A percentile compares a stretch with the other conserved stretches of the same genome.
phyloP scores from a whole-genome alignment of 2,113 vertebrate species.

The Propithecus coquereli region DNA sequence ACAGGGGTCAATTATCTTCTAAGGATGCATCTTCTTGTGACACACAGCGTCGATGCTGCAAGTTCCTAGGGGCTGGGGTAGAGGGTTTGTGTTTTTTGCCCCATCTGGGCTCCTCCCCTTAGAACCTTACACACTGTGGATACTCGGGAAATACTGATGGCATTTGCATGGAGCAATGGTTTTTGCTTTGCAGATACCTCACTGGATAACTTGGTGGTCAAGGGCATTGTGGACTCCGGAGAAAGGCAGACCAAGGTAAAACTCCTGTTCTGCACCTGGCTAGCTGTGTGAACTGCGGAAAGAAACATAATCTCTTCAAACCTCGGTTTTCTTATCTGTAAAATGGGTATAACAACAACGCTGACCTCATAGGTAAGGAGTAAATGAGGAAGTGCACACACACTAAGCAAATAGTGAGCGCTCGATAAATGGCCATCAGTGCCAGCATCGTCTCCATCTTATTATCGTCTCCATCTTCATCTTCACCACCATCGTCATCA shows the following conservation, averaged over 20 bases:
- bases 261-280: background rate
- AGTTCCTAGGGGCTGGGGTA: background rate
- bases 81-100: background rate
- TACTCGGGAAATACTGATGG: background rate
- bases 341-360: background rate
- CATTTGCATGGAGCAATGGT: too few species aligned
- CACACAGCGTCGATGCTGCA: background rate
- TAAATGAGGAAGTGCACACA: background rate
- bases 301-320: background rate
- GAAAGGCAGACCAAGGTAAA: background rate
- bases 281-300: background rate
- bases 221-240: background rate
- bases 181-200: background rate
- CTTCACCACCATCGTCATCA: background rate
- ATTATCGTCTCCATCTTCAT: background rate
- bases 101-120: background rate
- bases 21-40: background rate
- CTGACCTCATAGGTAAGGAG: background rate
- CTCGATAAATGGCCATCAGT: fast-evolving
- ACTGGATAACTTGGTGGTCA: background rate
- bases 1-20: background rate
- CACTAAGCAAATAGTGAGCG: too few species aligned
- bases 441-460: background rate
- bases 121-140: background rate
- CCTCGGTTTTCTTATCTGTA: background rate